Base-by-base conservation (phyloP, 2,888 invertebrate genomes). In the Muscina levida region DNA sequence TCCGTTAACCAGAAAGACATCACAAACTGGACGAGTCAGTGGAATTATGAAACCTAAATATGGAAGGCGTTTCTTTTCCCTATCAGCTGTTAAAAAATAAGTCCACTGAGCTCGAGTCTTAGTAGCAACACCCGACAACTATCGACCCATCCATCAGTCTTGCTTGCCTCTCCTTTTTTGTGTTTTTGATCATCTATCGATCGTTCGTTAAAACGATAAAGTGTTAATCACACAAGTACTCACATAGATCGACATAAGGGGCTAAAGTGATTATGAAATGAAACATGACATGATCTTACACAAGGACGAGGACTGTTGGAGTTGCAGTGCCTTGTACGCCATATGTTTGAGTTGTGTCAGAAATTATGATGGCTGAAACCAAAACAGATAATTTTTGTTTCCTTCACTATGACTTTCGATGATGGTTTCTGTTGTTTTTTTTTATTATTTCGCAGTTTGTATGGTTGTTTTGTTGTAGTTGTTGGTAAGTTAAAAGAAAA, bases 321-420 rank as follows among this genome's bases (percentile, higher is more conserved):
- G 51, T 17, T 10, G 51, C 4, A 8, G 17, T 22, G 51, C 48
- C 1, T 48, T 6, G 48, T 48, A 19, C 19, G 19, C 74, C 80
- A 81, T 81, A 53, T 81, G 80, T 68, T 81, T 81, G 77, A 81
- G 74, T 74, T 77, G 70, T 81, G 80, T 81, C 80, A 77, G 77
- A 81, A 75, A 65, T 71, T 77, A 81, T 81, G 80, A 81, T 74
- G 67, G 67, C 42, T 24, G 53, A 46, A 72, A 72, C 56, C 44
- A 37, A 71, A 78, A 71, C 15, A 74, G 42, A 13, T 15, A 62
- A 8, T 62, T 56, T 46, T 57, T 37, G 8, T 31, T 37, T 17
- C 11, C 31, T n/a, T 42, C 24, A 42, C 8, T 17, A 24, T 65
- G 46, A 65, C 65, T 24, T 46, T 44, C n/a, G 53, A 51, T 51